phyloP scores from a whole-genome alignment of 2,113 vertebrate genomes.

The Lutjanus erythropterus region DNA sequence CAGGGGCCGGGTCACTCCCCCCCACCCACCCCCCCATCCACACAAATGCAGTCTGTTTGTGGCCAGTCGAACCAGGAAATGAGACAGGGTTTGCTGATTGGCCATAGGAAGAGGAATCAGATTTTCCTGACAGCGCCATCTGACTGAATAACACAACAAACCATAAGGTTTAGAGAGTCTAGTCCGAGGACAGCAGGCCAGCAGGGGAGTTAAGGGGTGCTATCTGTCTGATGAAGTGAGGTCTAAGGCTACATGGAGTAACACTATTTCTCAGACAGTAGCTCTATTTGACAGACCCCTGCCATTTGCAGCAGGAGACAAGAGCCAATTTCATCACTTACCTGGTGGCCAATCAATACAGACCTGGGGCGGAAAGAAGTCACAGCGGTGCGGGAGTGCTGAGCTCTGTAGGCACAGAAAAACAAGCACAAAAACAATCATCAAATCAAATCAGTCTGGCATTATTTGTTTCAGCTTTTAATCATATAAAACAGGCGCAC shows the following conservation, averaged over 20 bases:
- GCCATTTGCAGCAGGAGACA: constrained; percentile 69
- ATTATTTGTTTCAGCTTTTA: constrained; percentile 29
- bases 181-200: constrained; percentile 38
- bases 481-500: constrained; percentile 1
- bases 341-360: constrained; percentile 73
- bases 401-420: constrained; percentile 47
- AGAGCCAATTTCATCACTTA: constrained; percentile 77
- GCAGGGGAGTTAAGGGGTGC: constrained; percentile 47
- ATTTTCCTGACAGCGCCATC: constrained; percentile 61
- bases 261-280: constrained; percentile 48
- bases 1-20: constrained; percentile 30
- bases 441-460: background rate
- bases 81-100: constrained; percentile 75
- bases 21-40: constrained; percentile 40
- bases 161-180: constrained; percentile 38
- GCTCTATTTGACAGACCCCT: constrained; percentile 66
- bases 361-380: constrained; percentile 51
- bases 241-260: constrained; percentile 76
- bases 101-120: constrained; percentile 59
- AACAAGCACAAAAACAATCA: constrained; percentile 47
- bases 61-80: constrained; percentile 73
- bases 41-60: constrained; percentile 73
- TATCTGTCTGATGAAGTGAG: constrained; percentile 80
- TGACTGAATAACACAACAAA: constrained; percentile 61
- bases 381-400: constrained; percentile 5